A percentile compares a stretch with the other conserved stretches of the same genome.
Evolutionary conservation across 2,797 vertebrate genomes (phyloP).

Genomic region (Kryptopterus vitreolus): DNA sequence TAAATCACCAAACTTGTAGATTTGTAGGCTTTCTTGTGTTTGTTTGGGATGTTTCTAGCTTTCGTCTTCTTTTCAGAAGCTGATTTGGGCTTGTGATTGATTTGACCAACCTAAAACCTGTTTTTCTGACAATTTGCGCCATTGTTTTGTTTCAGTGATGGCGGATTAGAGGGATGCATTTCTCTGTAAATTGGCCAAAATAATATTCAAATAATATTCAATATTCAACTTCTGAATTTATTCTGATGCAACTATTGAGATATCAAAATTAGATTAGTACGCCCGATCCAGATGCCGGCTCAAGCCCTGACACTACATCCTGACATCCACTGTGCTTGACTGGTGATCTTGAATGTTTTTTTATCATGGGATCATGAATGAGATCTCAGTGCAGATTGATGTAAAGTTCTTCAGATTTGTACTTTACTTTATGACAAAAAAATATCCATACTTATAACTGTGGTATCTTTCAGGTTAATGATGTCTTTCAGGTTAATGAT

Average conservation of each 20-base stretch:
- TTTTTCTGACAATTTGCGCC: no score
- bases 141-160: not conserved
- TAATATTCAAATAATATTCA: no score
- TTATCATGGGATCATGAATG: no score
- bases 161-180: not conserved
- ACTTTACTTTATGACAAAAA: not conserved
- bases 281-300: not conserved
- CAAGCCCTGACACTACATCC: not conserved
- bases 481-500: no score
- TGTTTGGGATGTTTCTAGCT: not conserved
- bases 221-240: not conserved
- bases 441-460: not conserved
- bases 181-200: not conserved
- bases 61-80: not conserved
- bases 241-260: not conserved
- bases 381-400: not conserved
- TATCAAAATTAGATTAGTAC: not conserved
- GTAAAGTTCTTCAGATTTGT: not conserved
- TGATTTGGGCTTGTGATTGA: not conserved
- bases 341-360: not conserved
- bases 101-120: not conserved
- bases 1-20: not conserved
- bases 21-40: not conserved
- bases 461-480: not conserved
- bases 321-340: not conserved